phyloP scores from a whole-genome alignment of 2,113 vertebrate species.

The Phycodurus eques region DNA sequence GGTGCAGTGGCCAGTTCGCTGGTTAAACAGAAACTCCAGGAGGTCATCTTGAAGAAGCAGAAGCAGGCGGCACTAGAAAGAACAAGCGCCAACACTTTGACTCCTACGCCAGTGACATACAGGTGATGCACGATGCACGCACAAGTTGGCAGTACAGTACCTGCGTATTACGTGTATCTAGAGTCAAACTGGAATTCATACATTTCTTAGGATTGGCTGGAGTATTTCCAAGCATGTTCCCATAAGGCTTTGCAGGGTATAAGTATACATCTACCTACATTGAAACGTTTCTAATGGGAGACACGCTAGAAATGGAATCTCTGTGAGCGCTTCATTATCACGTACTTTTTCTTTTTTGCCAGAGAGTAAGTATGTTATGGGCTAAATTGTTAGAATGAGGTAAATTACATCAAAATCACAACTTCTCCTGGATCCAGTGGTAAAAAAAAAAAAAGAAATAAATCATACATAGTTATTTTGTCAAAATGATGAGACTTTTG shows the following conservation, averaged over 20 bases:
- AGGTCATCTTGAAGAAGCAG: conserved; percentile 91
- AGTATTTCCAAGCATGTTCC: no score
- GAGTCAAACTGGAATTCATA: no score
- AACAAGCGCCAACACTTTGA: conserved; percentile 74
- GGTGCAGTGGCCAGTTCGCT: conserved; percentile 87
- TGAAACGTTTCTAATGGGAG: no score
- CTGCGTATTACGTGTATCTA: not conserved
- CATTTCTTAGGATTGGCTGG: no score
- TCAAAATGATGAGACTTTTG: not conserved
- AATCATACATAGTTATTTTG: not conserved
- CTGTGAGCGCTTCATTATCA: no score
- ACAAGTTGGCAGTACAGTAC: not conserved
- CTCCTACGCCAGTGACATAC: conserved; percentile 73
- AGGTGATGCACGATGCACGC: conserved; percentile 65
- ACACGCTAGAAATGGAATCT: no score
- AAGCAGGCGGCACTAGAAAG: conserved; percentile 85
- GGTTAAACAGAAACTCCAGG: conserved; percentile 88
- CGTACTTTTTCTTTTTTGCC: no score
- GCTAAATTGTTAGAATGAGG: not conserved
- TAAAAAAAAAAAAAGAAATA: not conserved
- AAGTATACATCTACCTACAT: no score
- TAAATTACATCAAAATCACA: not conserved
- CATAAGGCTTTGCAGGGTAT: no score
- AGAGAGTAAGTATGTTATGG: not conserved
- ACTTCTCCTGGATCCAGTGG: not conserved